These are phyloP conservation scores for Dreissena polymorpha DNA, from an alignment of 1,140 invertebrate genomes.

Conservation along the genomic window DNA sequence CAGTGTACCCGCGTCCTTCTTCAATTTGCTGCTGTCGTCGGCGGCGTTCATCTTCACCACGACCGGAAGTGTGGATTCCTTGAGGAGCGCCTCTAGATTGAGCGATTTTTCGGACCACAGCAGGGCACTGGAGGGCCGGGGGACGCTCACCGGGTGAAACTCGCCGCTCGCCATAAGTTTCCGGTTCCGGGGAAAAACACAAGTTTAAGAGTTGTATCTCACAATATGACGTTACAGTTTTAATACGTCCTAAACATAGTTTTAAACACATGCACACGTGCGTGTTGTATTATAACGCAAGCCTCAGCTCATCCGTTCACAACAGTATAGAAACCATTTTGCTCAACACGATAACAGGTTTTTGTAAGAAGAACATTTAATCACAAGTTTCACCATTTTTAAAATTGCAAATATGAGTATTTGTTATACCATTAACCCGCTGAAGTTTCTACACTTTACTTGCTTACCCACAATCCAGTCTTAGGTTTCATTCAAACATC, in stretches of 20 bases:
- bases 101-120: slow-evolving; percentile 31
- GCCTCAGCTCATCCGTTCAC: background rate
- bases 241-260: too few relatives aligned
- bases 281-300: background rate
- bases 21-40: slow-evolving; percentile 54
- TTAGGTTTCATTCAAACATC: too few relatives aligned
- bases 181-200: background rate
- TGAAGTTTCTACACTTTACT: too few relatives aligned
- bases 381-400: too few relatives aligned
- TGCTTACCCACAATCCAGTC: too few relatives aligned
- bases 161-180: background rate
- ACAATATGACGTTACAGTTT: background rate
- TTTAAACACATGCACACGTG: background rate
- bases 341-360: background rate
- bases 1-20: slow-evolving; percentile 59
- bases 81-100: slow-evolving; percentile 55
- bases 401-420: too few relatives aligned
- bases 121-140: background rate
- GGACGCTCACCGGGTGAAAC: background rate
- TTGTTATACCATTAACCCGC: too few relatives aligned
- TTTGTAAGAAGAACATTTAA: too few relatives aligned
- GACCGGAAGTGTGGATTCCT: slow-evolving; percentile 44
- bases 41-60: slow-evolving; percentile 10
- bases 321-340: background rate
- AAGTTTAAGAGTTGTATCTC: background rate